Percentiles rank a stretch among this genome's conserved stretches.
phyloP scores from a whole-genome alignment of 2,888 invertebrate genomes.

The Eristalis tenax region DNA sequence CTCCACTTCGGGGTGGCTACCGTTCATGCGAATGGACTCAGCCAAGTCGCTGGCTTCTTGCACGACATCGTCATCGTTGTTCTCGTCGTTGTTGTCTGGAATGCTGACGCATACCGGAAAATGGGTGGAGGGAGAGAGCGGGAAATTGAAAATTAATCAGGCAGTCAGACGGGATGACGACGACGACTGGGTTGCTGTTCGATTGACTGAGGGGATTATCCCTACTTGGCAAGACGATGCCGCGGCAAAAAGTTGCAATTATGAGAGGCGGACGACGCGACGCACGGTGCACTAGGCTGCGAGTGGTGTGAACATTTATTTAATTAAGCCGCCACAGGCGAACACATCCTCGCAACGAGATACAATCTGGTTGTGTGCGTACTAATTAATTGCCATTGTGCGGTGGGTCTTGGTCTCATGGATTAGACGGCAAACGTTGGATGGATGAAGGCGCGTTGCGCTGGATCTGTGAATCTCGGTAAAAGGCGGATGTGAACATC shows the following conservation, averaged over 20 bases:
- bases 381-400: conserved; percentile 60
- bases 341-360: conserved; percentile 14
- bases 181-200: background rate
- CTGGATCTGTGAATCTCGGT: background rate
- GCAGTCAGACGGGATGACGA: background rate
- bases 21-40: background rate
- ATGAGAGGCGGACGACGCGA: background rate
- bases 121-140: too few relatives aligned
- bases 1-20: conserved; percentile 38
- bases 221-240: conserved; percentile 3
- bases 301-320: conserved; percentile 62
- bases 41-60: background rate
- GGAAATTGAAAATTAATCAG: conserved; percentile 53
- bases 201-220: conserved; percentile 43
- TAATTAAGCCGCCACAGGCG: conserved; percentile 61
- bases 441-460: background rate
- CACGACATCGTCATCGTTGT: background rate
- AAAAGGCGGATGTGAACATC: conserved; percentile 14
- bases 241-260: conserved; percentile 16
- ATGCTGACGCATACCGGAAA: conserved; percentile 36
- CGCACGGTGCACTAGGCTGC: background rate
- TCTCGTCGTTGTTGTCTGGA: conserved; percentile 14
- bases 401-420: conserved; percentile 22
- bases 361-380: conserved; percentile 20
- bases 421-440: too few relatives aligned